These are phyloP conservation scores for Formica aserva DNA, from an alignment of 2,888 invertebrate genomes.

Conservation along the genomic window DNA sequence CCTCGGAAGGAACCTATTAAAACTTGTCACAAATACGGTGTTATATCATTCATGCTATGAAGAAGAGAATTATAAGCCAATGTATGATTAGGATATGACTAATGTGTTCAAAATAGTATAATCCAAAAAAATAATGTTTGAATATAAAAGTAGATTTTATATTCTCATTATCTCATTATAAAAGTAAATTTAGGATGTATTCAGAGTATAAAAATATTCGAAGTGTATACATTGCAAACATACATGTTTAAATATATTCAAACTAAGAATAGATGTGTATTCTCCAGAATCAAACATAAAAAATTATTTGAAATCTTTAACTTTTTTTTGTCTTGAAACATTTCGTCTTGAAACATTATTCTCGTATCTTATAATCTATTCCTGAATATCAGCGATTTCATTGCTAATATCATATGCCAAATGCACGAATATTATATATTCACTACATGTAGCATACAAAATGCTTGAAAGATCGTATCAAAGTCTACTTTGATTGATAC, in stretches of 20 bases:
- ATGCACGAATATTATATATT: constrained; percentile 17
- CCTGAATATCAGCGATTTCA: background rate
- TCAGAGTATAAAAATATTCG: background rate
- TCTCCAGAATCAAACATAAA: background rate
- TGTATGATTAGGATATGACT: background rate
- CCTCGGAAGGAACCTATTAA: constrained; percentile 52
- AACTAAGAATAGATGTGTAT: background rate
- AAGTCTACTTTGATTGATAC: constrained; percentile 39
- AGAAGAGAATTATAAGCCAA: background rate
- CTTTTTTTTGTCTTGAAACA: background rate
- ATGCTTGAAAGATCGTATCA: constrained; percentile 6
- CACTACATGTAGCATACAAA: background rate
- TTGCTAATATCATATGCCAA: constrained; percentile 27
- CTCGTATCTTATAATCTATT: background rate
- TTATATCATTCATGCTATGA: background rate
- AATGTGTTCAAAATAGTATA: background rate
- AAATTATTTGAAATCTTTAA: background rate
- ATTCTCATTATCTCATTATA: background rate
- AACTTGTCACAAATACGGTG: constrained; percentile 40
- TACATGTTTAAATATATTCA: constrained; percentile 1
- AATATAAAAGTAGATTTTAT: background rate
- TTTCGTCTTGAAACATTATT: background rate
- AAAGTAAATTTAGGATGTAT: background rate
- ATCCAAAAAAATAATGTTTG: background rate
- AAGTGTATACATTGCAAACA: background rate